These are phyloP conservation scores for Eudemis profundana DNA, from an alignment of 2,888 invertebrate species.

Conservation along the genomic window DNA sequence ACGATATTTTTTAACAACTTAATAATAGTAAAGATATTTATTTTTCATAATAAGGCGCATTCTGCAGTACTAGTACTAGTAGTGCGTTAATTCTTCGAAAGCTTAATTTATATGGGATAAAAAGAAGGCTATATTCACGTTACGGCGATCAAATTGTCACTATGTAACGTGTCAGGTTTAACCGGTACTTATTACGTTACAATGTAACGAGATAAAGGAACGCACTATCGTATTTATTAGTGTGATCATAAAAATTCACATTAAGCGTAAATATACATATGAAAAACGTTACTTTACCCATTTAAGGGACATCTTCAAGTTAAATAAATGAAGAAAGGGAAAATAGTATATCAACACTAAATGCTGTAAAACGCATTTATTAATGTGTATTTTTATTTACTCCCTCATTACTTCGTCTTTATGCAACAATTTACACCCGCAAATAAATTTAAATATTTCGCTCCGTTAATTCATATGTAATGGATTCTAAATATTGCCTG, in stretches of 20 bases:
- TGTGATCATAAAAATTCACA: background rate
- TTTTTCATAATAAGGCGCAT: too few species aligned
- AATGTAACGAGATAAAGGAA: background rate
- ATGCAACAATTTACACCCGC: constrained; percentile 38
- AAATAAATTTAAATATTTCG: constrained; percentile 32
- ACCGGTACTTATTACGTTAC: background rate
- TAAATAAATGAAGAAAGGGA: background rate
- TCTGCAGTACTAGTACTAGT: too few species aligned
- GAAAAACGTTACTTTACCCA: background rate
- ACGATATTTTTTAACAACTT: too few species aligned
- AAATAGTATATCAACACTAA: constrained; percentile 42
- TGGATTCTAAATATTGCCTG: constrained; percentile 32
- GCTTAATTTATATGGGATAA: background rate
- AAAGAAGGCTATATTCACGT: background rate
- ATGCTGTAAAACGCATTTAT: constrained; percentile 29
- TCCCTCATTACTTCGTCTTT: constrained; percentile 9
- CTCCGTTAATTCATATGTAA: constrained; percentile 31
- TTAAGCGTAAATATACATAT: background rate
- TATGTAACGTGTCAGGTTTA: background rate
- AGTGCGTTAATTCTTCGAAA: background rate
- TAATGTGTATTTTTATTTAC: constrained; percentile 26
- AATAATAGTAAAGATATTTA: too few species aligned
- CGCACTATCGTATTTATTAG: too few species aligned
- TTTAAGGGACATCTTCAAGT: background rate
- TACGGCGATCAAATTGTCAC: background rate